These are phyloP conservation scores for Leptopilina drosophilae DNA, from an alignment of 2,888 invertebrate species.

Conservation along the genomic window DNA sequence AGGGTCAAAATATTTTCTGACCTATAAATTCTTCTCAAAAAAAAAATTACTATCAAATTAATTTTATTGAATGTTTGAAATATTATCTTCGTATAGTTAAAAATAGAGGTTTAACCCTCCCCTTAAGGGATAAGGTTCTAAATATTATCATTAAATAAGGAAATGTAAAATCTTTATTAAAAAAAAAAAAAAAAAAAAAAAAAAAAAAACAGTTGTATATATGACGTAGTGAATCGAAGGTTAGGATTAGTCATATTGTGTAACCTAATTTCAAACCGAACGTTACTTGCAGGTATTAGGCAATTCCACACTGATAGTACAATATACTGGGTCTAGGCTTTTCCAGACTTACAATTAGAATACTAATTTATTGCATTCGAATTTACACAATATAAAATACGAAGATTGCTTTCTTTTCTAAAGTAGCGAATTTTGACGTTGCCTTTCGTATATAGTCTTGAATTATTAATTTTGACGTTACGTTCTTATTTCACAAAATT, in stretches of 20 bases:
- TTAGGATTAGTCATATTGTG: constrained; percentile 57
- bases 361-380: constrained; percentile 58
- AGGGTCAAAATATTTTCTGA: too few species aligned
- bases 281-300: constrained; percentile 58
- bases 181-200: too few species aligned
- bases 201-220: not conserved
- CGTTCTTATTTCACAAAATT: too few species aligned
- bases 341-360: constrained; percentile 53
- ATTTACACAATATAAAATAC: not conserved
- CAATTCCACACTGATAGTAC: constrained; percentile 59
- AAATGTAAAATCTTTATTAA: not conserved
- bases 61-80: too few species aligned
- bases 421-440: not conserved
- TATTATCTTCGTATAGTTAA: too few species aligned
- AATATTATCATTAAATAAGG: not conserved
- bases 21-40: too few species aligned
- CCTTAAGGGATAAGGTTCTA: not conserved
- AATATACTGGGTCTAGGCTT: constrained; percentile 66
- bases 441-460: not conserved
- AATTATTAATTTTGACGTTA: too few species aligned
- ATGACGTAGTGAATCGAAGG: constrained; percentile 31
- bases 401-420: not conserved
- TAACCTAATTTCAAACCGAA: constrained; percentile 64
- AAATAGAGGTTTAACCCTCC: too few species aligned
- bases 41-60: too few species aligned